phyloP scores from a whole-genome alignment of 2,888 invertebrate genomes.

The Portevinia maculata region DNA sequence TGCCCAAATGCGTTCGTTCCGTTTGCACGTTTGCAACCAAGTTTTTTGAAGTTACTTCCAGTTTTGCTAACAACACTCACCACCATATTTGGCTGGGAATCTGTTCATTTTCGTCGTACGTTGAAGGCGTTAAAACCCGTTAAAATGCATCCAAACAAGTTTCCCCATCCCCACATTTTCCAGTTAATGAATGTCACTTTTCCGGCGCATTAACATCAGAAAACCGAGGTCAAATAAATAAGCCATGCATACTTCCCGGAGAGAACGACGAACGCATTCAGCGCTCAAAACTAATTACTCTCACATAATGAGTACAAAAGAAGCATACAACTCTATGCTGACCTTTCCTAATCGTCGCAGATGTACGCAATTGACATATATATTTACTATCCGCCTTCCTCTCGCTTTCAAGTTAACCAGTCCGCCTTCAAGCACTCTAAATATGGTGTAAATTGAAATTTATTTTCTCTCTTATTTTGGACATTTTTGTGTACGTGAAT shows the following conservation, averaged over 20 bases:
- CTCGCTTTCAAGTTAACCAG: slow-evolving; percentile 9
- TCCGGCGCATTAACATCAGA: slow-evolving; percentile 12
- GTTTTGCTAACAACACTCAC: not conserved
- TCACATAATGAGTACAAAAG: slow-evolving; percentile 14
- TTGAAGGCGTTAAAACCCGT: slow-evolving; percentile 20
- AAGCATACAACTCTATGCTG: slow-evolving; percentile 33
- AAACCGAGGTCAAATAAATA: slow-evolving; percentile 23
- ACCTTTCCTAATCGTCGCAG: slow-evolving; percentile 46
- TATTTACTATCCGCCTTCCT: slow-evolving; percentile 30
- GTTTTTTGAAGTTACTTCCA: too few relatives aligned
- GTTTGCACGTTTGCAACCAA: too few relatives aligned
- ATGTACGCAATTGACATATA: slow-evolving; percentile 66
- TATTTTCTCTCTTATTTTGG: slow-evolving; percentile 35
- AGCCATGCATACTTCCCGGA: slow-evolving; percentile 5
- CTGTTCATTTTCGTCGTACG: slow-evolving; percentile 2
- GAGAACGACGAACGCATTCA: not conserved
- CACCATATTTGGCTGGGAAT: slow-evolving; percentile 16
- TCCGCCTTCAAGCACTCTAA: slow-evolving; percentile 38
- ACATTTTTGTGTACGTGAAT: slow-evolving; percentile 47
- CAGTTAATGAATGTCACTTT: slow-evolving; percentile 12
- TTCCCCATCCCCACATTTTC: slow-evolving; percentile 7
- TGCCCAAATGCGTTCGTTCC: too few relatives aligned
- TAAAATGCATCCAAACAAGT: slow-evolving; percentile 5
- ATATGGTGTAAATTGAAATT: slow-evolving; percentile 50
- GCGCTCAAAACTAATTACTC: slow-evolving; percentile 29